Evolutionary conservation across 2,797 vertebrate species (phyloP).

Genomic region (Rallus crepitans): DNA sequence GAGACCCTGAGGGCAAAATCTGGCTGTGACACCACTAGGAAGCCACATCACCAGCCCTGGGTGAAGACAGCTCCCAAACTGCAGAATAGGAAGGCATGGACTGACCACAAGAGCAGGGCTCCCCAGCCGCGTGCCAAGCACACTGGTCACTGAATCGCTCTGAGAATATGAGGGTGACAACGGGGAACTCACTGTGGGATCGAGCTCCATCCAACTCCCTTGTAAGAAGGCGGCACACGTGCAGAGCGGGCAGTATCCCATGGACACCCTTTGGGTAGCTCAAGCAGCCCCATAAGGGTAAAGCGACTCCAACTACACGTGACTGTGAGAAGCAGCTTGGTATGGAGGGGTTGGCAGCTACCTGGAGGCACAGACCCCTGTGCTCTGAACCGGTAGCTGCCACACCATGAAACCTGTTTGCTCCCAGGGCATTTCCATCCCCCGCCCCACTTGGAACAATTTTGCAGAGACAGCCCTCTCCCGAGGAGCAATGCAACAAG

Average conservation of each 20-base stretch:
- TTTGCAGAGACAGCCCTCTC: neutral
- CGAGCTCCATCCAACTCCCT: neutral
- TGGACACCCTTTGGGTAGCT: neutral
- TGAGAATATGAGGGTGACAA: neutral
- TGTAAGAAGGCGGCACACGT: neutral
- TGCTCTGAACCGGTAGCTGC: neutral
- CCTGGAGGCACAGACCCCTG: neutral
- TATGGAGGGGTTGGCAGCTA: neutral
- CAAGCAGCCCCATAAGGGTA: neutral
- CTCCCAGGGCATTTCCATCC: neutral
- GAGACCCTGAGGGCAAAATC: neutral
- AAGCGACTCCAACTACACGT: fast-evolving
- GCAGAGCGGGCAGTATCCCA: neutral
- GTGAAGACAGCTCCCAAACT: neutral
- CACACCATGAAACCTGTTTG: neutral
- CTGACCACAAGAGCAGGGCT: neutral
- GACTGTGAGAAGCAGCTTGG: neutral
- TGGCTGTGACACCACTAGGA: neutral
- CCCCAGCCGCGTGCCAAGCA: fast-evolving
- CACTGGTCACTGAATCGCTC: fast-evolving
- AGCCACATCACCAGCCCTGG: neutral
- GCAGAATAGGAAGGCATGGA: neutral
- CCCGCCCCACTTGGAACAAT: neutral
- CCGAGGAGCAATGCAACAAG: neutral
- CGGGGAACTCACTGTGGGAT: fast-evolving